Evolutionary conservation across 2,888 invertebrate species (phyloP), one percentile per base, ranked within the genome.

Genomic region (Hirtodrosophila trivittata): DNA sequence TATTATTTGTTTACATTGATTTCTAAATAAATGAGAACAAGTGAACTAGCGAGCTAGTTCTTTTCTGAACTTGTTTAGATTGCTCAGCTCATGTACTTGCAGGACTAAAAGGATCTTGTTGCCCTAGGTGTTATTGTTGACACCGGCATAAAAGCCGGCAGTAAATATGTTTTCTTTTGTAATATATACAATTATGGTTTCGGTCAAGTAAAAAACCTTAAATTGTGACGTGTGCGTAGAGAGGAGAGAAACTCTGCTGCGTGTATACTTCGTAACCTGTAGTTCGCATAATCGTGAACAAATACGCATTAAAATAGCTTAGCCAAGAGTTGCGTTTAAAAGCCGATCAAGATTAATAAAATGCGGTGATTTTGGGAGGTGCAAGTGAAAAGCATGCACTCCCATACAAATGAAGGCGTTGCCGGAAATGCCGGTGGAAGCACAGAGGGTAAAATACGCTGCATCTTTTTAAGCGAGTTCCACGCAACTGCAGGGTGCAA

Each of bases 401-500:
- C 75, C 28, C 81, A 80, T 43, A 42, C 67, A 35, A 81, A 47
- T 35, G 82, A 78, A 21, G 43, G 51, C 35, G 58, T 52, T 6
- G 28, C 33, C 13, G 72, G 35, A 7, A 42, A 14, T 25, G 93
- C 94, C 82, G 93, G 93, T 2, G 94, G 93, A 71, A 94, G 93
- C 7, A 93, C 93, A 45, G 95, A 95, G 87, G 95, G 95, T 3
- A 94, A 94, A 5, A 95, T 96, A 69, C 92, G 95, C 49, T 96
- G 96, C 84, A 96, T 96, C 89, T 96, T 96, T 88, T 92, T 96
- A 30, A 95, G 95, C 58, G 93, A 94, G 86, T 94, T 95, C 84
- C 94, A 95, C 89, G 94, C 94, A 1, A 94, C 94, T 6, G 95
- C 94, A 8, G 96, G 96, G 1, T 96, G 96, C 3, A 96, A 95